phyloP scores from a whole-genome alignment of 2,113 vertebrate species.

The Scortum barcoo region DNA sequence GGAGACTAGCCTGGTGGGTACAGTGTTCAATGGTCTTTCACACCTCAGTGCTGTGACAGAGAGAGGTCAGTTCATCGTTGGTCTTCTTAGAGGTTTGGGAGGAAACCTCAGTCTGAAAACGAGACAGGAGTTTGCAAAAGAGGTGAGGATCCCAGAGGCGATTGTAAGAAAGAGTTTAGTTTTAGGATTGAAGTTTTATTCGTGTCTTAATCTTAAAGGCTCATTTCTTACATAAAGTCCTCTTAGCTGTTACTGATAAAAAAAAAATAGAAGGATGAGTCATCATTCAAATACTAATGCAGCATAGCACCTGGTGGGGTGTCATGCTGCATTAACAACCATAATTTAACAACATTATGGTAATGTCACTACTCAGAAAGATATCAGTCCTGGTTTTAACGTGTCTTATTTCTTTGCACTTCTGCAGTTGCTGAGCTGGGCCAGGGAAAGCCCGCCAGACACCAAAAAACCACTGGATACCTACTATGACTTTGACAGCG shows the following conservation, averaged over 20 bases:
- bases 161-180: no score
- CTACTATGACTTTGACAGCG: slow-evolving; percentile 86
- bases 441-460: slow-evolving; percentile 90
- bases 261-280: not conserved
- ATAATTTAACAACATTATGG: no score
- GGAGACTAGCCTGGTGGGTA: slow-evolving; percentile 95
- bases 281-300: not conserved
- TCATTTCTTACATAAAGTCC: not conserved
- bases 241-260: not conserved
- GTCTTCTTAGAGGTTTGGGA: slow-evolving; percentile 91
- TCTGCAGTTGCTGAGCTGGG: slow-evolving; percentile 91
- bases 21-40: slow-evolving; percentile 95
- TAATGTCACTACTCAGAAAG: not conserved
- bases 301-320: not conserved
- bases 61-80: slow-evolving; percentile 90
- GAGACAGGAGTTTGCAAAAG: slow-evolving; percentile 92
- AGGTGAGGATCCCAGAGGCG: slow-evolving; percentile 87
- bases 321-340: no score
- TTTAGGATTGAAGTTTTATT: not conserved
- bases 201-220: not conserved
- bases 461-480: slow-evolving; percentile 89
- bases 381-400: not conserved
- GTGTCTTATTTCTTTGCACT: slow-evolving; percentile 27
- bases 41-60: slow-evolving; percentile 90
- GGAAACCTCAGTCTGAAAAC: slow-evolving; percentile 94